phyloP scores from a whole-genome alignment of 2,888 invertebrate species.

The Caenorhabditis sp. region DNA sequence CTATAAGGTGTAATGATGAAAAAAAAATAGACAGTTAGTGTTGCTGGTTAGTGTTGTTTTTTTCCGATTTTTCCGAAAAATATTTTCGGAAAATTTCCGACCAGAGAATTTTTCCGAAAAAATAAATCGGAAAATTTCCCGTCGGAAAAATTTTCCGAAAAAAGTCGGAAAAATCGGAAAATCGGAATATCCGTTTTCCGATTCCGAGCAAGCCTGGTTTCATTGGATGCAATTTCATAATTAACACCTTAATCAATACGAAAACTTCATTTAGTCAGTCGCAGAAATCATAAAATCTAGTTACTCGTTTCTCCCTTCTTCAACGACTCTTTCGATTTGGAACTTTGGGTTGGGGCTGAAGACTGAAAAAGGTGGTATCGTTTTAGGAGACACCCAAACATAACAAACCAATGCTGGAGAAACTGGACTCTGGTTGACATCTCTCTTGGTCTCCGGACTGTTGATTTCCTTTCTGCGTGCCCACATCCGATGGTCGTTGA shows the following conservation, averaged over 20 bases:
- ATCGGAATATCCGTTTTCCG: too few relatives aligned
- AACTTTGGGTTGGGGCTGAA: slow-evolving; percentile 6
- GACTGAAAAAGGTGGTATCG: neutral
- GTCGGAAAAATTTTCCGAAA: too few relatives aligned
- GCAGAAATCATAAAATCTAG: neutral
- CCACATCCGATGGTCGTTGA: slow-evolving; percentile 34
- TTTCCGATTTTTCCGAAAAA: too few relatives aligned
- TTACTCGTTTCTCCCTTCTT: neutral
- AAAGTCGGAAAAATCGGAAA: too few relatives aligned
- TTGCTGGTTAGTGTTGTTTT: too few relatives aligned
- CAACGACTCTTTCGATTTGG: slow-evolving; percentile 16
- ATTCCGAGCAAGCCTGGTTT: too few relatives aligned
- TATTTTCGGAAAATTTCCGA: too few relatives aligned
- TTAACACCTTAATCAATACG: slow-evolving; percentile 28
- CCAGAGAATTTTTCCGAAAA: too few relatives aligned
- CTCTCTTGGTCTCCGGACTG: neutral
- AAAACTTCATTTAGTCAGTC: slow-evolving; percentile 13
- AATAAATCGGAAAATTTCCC: too few relatives aligned
- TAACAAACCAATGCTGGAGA: slow-evolving; percentile 25
- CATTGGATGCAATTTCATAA: neutral
- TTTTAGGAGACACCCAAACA: neutral
- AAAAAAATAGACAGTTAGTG: too few relatives aligned
- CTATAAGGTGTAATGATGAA: too few relatives aligned
- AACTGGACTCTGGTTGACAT: slow-evolving; percentile 4
- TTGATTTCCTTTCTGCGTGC: slow-evolving; percentile 6